Evolutionary conservation across 2,888 invertebrate species (phyloP), one percentile per base, ranked within the genome.

Genomic region (Eupithecia vulgata): DNA sequence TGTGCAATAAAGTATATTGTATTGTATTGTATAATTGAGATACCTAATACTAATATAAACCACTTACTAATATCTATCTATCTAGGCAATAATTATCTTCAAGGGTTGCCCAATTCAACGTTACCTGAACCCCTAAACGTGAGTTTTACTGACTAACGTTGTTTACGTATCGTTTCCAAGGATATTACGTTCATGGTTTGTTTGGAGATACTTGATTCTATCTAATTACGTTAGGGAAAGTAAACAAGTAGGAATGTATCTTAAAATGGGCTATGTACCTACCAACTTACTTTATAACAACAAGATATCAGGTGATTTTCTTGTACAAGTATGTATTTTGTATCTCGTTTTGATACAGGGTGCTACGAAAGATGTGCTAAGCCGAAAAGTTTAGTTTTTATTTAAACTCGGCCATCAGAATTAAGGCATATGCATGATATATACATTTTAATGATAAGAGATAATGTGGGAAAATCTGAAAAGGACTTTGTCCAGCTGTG

Each of bases 81-180:
- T 15, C 5, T 15, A 59, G 30, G 13, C 30, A 30, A 30, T 59
- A 52, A 52, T n/a, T 59, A 59, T 59, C 30, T 13, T 30, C 59
- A 59, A 30, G 30, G 21, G 25, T 30, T 15, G 59, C 30, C 1
- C 30, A 30, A 59, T 30, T 4, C 25, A 59, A 30, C 59, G 59
- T 15, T 59, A 25, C 59, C 30, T 5, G 4, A 57, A 15, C n/a
- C 48, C 30, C 59, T 15, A 25, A 89, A 88, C 87, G 73, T 83
- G 77, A 77, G 80, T 80, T 81, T 81, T 81, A 82, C 59, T 17
- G 35, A 57, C 25, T 17, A 34, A 48, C 48, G 42, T 66, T 40
- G 25, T 37, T 34, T 68, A 68, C 68, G 59, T 59, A 68, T 68
- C 30, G 59, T 30, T 68, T 8, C 65, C 15, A 30, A 59, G 13